phyloP scores from a whole-genome alignment of 2,113 vertebrate genomes.

The Hippocampus barbouri region DNA sequence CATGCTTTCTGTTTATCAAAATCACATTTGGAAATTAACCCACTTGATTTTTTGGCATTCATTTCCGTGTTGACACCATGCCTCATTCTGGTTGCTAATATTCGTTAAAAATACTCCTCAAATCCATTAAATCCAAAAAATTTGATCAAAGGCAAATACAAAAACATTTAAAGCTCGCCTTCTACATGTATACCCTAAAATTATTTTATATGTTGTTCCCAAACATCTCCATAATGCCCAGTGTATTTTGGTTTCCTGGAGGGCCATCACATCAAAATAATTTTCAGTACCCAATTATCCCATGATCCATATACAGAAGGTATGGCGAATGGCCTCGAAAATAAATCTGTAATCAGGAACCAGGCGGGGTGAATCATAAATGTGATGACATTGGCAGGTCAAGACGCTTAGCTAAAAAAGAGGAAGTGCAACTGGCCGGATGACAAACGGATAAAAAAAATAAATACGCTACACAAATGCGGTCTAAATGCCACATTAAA shows the following conservation, averaged over 20 bases:
- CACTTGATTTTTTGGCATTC: slow-evolving; percentile 17
- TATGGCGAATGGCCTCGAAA: slow-evolving; percentile 43
- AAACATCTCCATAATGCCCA: slow-evolving; percentile 40
- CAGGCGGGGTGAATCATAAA: slow-evolving; percentile 43
- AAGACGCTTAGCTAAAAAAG: slow-evolving; percentile 22
- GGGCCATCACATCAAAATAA: slow-evolving; percentile 57
- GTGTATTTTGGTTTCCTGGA: slow-evolving; percentile 42
- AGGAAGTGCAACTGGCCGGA: slow-evolving; percentile 11
- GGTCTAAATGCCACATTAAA: slow-evolving; percentile 13
- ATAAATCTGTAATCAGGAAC: slow-evolving; percentile 48
- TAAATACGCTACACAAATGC: not conserved
- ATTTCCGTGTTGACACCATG: slow-evolving; percentile 15
- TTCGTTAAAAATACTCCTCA: slow-evolving; percentile 5
- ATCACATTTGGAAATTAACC: slow-evolving; percentile 13
- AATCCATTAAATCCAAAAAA: slow-evolving; percentile 12
- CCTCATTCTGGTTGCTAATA: not conserved
- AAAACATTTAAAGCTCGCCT: not conserved
- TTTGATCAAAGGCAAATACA: not conserved
- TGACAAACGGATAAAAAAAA: slow-evolving; percentile 6
- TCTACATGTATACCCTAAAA: not conserved
- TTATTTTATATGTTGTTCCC: not conserved
- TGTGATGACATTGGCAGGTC: slow-evolving; percentile 31
- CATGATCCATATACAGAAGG: slow-evolving; percentile 54
- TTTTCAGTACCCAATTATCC: slow-evolving; percentile 60
- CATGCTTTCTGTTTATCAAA: slow-evolving; percentile 24